phyloP scores from a whole-genome alignment of 1,140 invertebrate genomes.

The Ctenoplectra terminalis region DNA sequence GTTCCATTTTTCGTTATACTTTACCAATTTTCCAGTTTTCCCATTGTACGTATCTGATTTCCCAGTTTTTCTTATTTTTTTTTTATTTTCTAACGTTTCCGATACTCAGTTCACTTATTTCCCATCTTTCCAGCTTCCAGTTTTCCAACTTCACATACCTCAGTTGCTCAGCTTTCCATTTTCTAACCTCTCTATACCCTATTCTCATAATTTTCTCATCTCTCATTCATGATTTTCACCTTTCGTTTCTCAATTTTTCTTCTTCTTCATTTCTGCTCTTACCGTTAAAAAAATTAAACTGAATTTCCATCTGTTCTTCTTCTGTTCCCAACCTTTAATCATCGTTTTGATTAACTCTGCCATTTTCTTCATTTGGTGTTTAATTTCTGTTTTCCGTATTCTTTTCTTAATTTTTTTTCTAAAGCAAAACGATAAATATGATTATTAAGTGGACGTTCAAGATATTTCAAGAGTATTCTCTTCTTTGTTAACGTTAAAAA shows the following conservation, averaged over 20 bases:
- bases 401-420: not conserved
- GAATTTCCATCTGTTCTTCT: not conserved
- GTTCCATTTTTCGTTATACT: not conserved
- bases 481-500: not conserved
- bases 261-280: not conserved
- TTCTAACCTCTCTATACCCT: not conserved
- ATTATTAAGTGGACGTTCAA: slow-evolving; percentile 6
- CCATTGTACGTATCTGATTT: not conserved
- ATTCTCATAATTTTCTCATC: not conserved
- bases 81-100: slow-evolving; percentile 1
- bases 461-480: not conserved
- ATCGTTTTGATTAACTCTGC: not conserved
- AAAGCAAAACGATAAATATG: not conserved
- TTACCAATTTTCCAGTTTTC: not conserved
- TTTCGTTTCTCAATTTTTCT: not conserved
- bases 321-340: not conserved
- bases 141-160: not conserved
- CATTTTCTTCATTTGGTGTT: not conserved
- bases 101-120: not conserved
- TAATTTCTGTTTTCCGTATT: not conserved
- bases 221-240: too few species aligned
- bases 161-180: not conserved
- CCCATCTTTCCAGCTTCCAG: slow-evolving; percentile 12
- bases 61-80: not conserved
- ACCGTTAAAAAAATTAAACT: too few species aligned